Conservation (phyloP, 2,888 invertebrate genomes). For the Celastrina argiolus region DNA sequence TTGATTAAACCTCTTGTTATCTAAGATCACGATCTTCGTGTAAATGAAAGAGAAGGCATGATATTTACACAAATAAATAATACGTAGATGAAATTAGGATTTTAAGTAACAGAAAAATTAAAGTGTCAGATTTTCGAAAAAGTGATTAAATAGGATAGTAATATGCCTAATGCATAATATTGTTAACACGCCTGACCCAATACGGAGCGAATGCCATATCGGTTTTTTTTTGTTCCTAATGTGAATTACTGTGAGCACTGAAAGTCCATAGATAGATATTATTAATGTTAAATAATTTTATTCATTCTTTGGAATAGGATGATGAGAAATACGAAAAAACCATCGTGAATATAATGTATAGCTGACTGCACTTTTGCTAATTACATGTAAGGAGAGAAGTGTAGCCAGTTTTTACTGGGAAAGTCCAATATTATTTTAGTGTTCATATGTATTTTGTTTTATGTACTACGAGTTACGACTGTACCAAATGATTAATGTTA, state of each 20-base stretch:
- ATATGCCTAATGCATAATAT: neutral
- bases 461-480: too few species aligned
- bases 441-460: neutral
- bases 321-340: neutral
- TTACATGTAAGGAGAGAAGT: constrained; percentile 6
- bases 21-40: too few species aligned
- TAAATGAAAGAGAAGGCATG: too few species aligned
- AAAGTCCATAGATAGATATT: constrained; percentile 7
- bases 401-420: neutral
- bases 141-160: neutral
- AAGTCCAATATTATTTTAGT: neutral
- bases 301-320: neutral
- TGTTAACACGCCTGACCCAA: neutral
- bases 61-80: too few species aligned
- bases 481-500: neutral
- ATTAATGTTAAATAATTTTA: constrained; percentile 8
- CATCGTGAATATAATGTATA: neutral
- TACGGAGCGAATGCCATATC: neutral
- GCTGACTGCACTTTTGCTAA: too few species aligned
- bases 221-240: neutral
- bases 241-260: neutral
- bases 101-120: neutral
- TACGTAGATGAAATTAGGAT: too few species aligned
- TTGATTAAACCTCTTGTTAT: too few species aligned
- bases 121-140: neutral